These are phyloP conservation scores for Pelobates cultripes DNA, from an alignment of 2,797 vertebrate genomes.

Conservation along the genomic window DNA sequence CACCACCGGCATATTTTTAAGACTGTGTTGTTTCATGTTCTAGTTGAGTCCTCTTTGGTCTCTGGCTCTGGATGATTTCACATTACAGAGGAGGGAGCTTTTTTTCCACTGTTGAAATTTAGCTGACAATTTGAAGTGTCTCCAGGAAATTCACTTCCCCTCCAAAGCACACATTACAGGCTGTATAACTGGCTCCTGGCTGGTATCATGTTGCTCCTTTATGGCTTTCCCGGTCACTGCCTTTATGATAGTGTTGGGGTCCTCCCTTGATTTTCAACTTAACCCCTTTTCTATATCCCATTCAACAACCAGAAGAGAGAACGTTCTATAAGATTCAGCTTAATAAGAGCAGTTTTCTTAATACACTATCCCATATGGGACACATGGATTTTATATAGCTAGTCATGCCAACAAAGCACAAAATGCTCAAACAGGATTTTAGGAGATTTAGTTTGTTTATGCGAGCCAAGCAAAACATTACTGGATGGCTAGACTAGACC, in stretches of 20 bases:
- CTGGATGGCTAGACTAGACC: background rate
- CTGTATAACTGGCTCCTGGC: conserved; percentile 41
- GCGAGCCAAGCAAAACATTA: conserved; percentile 14
- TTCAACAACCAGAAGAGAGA: conserved; percentile 14
- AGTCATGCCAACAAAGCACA: background rate
- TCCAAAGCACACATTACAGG: conserved; percentile 53
- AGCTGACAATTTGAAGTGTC: conserved; percentile 57
- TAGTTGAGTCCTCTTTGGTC: conserved; percentile 16
- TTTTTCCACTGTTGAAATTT: conserved; percentile 55
- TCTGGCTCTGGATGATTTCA: conserved; percentile 46
- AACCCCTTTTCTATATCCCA: conserved; percentile 33
- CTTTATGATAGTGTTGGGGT: conserved; percentile 48
- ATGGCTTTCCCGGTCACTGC: conserved; percentile 48
- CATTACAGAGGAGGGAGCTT: conserved; percentile 44
- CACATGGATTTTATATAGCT: background rate
- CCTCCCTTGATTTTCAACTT: conserved; percentile 42
- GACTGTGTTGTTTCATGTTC: background rate
- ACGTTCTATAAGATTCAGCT: background rate
- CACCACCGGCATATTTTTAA: background rate
- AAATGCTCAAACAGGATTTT: conserved; percentile 15
- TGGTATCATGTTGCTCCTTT: conserved; percentile 54
- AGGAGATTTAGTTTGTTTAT: conserved; percentile 7
- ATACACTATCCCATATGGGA: background rate
- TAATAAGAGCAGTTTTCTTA: conserved; percentile 13
- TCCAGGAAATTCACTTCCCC: conserved; percentile 56